Percentiles rank a stretch among this genome's conserved stretches.
Evolutionary conservation across 2,113 vertebrate species (phyloP).

Genomic region (Silurus meridionalis): DNA sequence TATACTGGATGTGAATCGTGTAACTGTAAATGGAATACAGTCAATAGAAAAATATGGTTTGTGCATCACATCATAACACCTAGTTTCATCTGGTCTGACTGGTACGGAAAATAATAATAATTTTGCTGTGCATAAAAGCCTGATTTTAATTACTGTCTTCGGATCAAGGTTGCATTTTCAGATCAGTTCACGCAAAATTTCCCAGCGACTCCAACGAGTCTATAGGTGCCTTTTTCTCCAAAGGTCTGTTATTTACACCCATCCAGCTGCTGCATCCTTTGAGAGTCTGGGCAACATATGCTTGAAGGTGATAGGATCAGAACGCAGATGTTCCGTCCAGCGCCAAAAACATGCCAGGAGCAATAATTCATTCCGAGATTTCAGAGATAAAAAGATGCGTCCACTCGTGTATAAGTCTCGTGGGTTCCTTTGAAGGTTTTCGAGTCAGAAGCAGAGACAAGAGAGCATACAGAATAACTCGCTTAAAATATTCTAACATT

Average conservation of each 20-base stretch:
- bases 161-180: not conserved
- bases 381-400: not conserved
- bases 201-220: not conserved
- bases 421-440: not conserved
- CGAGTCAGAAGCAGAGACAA: not conserved
- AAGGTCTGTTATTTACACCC: not conserved
- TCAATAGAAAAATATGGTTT: not conserved
- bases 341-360: conserved; percentile 22
- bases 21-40: not conserved
- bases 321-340: conserved; percentile 15
- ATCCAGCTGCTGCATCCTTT: conserved; percentile 25
- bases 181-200: not conserved
- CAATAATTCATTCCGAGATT: conserved; percentile 21
- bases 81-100: not conserved
- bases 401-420: not conserved
- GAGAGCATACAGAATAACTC: not conserved
- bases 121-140: not conserved
- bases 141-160: not conserved
- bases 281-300: conserved; percentile 34
- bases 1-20: not conserved
- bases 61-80: not conserved
- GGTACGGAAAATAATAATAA: not conserved
- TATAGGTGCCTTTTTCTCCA: not conserved
- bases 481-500: not conserved
- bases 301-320: conserved; percentile 9